Evolutionary conservation across 2,888 invertebrate species (phyloP), one percentile per base, ranked within the genome.

Genomic region (Exocentrus adspersus): DNA sequence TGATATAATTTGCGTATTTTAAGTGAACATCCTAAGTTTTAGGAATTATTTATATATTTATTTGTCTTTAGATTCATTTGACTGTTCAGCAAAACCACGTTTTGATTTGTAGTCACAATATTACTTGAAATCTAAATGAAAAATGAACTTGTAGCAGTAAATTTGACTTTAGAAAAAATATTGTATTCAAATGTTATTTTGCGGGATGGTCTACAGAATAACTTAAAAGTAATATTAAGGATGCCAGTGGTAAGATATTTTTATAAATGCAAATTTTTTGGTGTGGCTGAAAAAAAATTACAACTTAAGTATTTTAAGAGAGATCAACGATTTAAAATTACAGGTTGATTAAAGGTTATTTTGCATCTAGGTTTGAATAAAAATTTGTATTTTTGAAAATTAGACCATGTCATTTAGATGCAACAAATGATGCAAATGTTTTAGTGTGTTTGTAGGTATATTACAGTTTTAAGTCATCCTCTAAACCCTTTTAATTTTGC

Each of bases 401-500:
- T n/a, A n/a, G 14, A 37, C 37, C 14, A n/a, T 37, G 37, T n/a
- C n/a, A n/a, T 12, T 1, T 37, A 1, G n/a, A n/a, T 9, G 37
- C 37, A 7, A 24, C 24, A 24, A 24, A 24, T 5, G 24, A 24
- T 24, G 7, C 24, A 37, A 37, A 1, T 37, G 10, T 51, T 51
- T 51, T 32, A 51, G 32, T 32, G 19, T 12, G n/a, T 51, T 0
- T 2, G 32, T 32, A 9, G 9, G 37, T 37, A 51, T 52, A 41
- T 19, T 41, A 10, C 21, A 53, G 20, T 32, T 41, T 41, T 41
- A 41, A 28, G 10, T 50, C 14, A 10, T 30, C 12, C 20, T 42
- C n/a, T 12, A 3, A 50, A 9, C 24, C 17, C 17, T 24, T 54
- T 54, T 54, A 43, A 54, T 41, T 54, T 54, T 54, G 54, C 54